Percentiles rank a stretch among this genome's conserved stretches.
Conservation (phyloP, 2,797 vertebrate genomes). For the Peromyscus melanophrys region DNA sequence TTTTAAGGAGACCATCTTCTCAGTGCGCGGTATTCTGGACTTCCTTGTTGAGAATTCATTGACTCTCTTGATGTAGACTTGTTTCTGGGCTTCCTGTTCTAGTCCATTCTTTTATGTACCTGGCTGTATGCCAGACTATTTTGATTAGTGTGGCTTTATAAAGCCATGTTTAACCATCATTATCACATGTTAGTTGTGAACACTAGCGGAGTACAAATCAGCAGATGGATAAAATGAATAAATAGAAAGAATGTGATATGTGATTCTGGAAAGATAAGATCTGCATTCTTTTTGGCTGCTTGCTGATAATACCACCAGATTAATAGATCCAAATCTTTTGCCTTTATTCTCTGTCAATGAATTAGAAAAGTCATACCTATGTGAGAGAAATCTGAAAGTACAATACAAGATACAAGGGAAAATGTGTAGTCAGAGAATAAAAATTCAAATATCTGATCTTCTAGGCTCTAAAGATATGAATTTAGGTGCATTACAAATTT, state of each 20-base stretch:
- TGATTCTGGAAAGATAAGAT: background rate
- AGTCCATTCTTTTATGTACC: background rate
- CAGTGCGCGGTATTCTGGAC: background rate
- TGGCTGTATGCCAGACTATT: background rate
- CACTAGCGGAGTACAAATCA: background rate
- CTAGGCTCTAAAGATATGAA: conserved; percentile 5
- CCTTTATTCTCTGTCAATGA: background rate
- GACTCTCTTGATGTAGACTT: background rate
- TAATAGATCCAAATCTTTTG: background rate
- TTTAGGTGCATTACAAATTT: background rate
- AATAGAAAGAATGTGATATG: background rate
- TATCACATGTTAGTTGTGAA: background rate
- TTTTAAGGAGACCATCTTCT: background rate
- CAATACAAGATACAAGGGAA: background rate
- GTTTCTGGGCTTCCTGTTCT: background rate
- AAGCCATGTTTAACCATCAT: background rate
- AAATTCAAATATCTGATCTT: background rate
- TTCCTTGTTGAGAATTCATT: background rate
- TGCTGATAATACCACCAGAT: background rate
- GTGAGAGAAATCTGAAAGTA: background rate
- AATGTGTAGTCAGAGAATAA: conserved; percentile 4
- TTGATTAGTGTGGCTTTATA: background rate
- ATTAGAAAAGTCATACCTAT: conserved; percentile 12
- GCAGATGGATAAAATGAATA: background rate
- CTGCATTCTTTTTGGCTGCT: background rate